These are phyloP conservation scores for Tinamus guttatus DNA, from an alignment of 2,113 vertebrate species.

Conservation along the genomic window DNA sequence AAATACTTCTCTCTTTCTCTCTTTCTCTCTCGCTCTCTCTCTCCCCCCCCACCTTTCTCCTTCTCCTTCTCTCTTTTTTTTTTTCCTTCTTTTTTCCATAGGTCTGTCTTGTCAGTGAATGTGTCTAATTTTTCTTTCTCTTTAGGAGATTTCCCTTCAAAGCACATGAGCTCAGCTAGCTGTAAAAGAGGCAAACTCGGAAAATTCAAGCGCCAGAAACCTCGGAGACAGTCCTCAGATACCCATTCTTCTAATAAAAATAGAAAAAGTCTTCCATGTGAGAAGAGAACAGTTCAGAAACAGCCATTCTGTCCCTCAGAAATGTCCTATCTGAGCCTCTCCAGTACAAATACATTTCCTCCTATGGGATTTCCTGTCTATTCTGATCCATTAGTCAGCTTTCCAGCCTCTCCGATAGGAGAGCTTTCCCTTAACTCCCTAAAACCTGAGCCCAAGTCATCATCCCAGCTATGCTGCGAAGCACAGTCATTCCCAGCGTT, in stretches of 20 bases:
- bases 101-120: not conserved
- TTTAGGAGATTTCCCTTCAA: conserved; percentile 71
- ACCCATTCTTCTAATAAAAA: conserved; percentile 60
- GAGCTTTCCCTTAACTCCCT: not conserved
- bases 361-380: conserved; percentile 66
- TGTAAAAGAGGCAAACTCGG: conserved; percentile 77
- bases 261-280: conserved; percentile 20
- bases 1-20: no score
- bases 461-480: not conserved
- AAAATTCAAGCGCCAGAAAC: conserved; percentile 82
- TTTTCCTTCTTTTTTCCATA: not conserved
- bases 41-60: no score
- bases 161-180: conserved; percentile 50
- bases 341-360: conserved; percentile 17
- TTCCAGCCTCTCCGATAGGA: conserved; percentile 4
- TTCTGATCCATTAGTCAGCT: conserved; percentile 48
- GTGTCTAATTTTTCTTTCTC: not conserved
- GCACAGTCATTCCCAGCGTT: conserved; percentile 40
- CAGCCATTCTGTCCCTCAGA: conserved; percentile 72
- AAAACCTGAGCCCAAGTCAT: not conserved
- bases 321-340: conserved; percentile 63
- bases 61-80: rapidly evolving
- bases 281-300: not conserved
- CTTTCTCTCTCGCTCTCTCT: no score
- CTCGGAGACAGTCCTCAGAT: conserved; percentile 67